phyloP scores from a whole-genome alignment of 2,888 invertebrate genomes.

The Bellardia bayeri region DNA sequence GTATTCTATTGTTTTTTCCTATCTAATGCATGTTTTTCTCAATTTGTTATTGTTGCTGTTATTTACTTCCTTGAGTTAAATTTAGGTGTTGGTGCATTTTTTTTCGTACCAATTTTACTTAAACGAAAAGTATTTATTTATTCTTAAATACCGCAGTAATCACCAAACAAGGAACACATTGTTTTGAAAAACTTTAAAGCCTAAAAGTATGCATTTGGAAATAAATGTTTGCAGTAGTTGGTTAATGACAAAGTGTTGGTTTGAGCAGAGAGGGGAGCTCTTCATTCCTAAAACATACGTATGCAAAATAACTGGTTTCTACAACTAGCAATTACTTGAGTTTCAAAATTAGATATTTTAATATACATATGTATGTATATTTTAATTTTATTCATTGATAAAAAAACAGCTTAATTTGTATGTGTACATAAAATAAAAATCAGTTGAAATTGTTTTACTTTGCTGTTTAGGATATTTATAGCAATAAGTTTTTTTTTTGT shows the following conservation, averaged over 20 bases:
- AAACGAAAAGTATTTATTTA: constrained; percentile 71
- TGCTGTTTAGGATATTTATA: too few species aligned
- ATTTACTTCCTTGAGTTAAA: constrained; percentile 12
- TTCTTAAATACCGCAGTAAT: constrained; percentile 68
- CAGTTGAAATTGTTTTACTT: too few species aligned
- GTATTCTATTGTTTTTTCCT: constrained; percentile 26
- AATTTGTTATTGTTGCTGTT: constrained; percentile 57
- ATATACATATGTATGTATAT: too few species aligned
- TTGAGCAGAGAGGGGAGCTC: background rate
- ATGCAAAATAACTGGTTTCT: background rate
- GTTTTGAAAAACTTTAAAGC: constrained; percentile 70
- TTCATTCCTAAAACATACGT: background rate
- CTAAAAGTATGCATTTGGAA: constrained; percentile 67
- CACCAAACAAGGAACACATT: constrained; percentile 70
- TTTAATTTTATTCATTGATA: too few species aligned
- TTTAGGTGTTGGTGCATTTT: constrained; percentile 7
- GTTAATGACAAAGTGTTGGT: background rate
- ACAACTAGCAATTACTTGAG: too few species aligned
- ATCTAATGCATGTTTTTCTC: constrained; percentile 39
- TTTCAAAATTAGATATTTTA: too few species aligned
- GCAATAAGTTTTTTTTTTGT: background rate
- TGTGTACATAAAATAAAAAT: too few species aligned
- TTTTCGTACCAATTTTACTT: constrained; percentile 35
- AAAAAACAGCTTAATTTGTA: too few species aligned
- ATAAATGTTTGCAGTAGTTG: background rate